phyloP scores from a whole-genome alignment of 1,140 invertebrate species.

The Orchesella cincta region DNA sequence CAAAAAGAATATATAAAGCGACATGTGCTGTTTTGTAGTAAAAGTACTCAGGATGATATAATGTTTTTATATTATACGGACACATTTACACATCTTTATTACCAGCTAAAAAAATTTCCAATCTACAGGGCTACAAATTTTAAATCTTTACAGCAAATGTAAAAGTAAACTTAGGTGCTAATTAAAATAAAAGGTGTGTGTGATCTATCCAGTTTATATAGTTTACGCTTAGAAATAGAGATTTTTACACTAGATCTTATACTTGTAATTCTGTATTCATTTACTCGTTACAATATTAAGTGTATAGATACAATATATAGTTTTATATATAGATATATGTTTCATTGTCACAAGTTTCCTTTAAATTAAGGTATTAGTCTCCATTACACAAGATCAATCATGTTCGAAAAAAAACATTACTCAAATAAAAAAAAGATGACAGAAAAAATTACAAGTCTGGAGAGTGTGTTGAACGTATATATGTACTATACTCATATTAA shows the following conservation, averaged over 20 bases:
- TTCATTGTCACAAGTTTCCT: slow-evolving; percentile 23
- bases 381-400: slow-evolving; percentile 24
- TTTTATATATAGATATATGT: slow-evolving; percentile 26
- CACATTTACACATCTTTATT: slow-evolving; percentile 21
- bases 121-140: slow-evolving; percentile 10
- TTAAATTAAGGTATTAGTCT: slow-evolving; percentile 21
- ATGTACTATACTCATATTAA: too few relatives aligned
- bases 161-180: slow-evolving; percentile 17
- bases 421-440: slow-evolving; percentile 19
- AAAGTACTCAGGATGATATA: too few relatives aligned
- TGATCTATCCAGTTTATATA: not conserved
- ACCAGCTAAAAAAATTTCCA: slow-evolving; percentile 15
- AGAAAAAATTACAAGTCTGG: slow-evolving; percentile 16
- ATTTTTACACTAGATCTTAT: not conserved
- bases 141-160: slow-evolving; percentile 11
- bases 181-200: not conserved
- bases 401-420: too few relatives aligned
- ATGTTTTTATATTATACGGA: not conserved
- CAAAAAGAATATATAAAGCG: too few relatives aligned
- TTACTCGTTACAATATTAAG: not conserved
- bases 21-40: too few relatives aligned
- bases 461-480: too few relatives aligned
- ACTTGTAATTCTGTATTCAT: not conserved
- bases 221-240: not conserved
- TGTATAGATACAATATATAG: slow-evolving; percentile 8